Evolutionary conservation across 2,797 vertebrate genomes (phyloP).

Genomic region (Pseudomugil tenellus): DNA sequence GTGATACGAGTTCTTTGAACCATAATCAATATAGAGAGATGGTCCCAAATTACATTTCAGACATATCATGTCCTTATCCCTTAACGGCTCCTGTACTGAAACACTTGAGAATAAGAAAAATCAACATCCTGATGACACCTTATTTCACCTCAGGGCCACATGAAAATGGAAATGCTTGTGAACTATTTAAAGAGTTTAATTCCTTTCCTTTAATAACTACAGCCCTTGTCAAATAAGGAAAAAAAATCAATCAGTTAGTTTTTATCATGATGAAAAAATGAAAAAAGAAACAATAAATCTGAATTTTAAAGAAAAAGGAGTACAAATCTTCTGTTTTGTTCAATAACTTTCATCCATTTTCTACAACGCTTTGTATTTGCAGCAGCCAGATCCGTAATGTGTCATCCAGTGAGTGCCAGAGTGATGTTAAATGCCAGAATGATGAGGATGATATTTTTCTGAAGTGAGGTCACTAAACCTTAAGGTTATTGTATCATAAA

Average conservation of each 20-base stretch:
- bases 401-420: slow-evolving; percentile 24
- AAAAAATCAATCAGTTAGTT: slow-evolving; percentile 21
- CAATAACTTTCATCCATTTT: slow-evolving; percentile 27
- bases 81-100: slow-evolving; percentile 1
- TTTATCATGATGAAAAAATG: slow-evolving; percentile 8
- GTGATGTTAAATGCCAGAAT: slow-evolving; percentile 22
- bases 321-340: not conserved
- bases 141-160: not conserved
- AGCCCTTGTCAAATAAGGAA: slow-evolving; percentile 19
- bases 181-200: slow-evolving; percentile 19
- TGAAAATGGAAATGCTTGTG: not conserved
- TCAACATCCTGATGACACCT: slow-evolving; percentile 14
- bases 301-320: slow-evolving; percentile 1
- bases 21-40: slow-evolving; percentile 25
- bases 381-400: slow-evolving; percentile 18
- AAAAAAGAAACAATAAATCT: slow-evolving; percentile 15
- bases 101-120: slow-evolving; percentile 11
- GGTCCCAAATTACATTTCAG: slow-evolving; percentile 24
- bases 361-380: slow-evolving; percentile 19
- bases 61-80: slow-evolving; percentile 13
- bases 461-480: slow-evolving; percentile 48
- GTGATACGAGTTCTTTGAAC: slow-evolving; percentile 15
- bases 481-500: slow-evolving; percentile 57
- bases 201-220: slow-evolving; percentile 24
- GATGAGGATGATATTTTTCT: slow-evolving; percentile 48